Conservation (phyloP, 2,797 vertebrate genomes). For the Myoxocephalus aenaeus region DNA sequence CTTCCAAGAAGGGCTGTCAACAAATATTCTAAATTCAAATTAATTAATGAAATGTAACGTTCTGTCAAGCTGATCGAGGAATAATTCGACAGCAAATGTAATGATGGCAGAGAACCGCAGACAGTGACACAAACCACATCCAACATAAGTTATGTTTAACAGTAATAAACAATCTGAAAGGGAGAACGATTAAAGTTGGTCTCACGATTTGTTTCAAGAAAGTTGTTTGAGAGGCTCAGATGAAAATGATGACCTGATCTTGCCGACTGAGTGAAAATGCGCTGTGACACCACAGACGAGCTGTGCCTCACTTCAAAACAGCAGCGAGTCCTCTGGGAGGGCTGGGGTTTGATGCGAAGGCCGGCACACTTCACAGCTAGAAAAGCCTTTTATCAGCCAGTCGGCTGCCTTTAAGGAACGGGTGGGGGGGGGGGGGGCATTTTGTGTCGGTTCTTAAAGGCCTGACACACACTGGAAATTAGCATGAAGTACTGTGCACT, state of each 20-base stretch:
- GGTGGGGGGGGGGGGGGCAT: conserved; percentile 39
- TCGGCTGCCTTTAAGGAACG: conserved; percentile 69
- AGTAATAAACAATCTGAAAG: neutral
- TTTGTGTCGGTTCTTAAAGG: conserved; percentile 56
- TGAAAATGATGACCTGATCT: conserved; percentile 61
- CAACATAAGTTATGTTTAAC: neutral
- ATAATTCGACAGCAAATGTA: neutral
- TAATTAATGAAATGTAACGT: neutral
- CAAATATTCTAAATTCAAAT: neutral
- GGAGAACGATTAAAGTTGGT: neutral
- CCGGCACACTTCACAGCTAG: conserved; percentile 76
- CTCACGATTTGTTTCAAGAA: conserved; percentile 29
- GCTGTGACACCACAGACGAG: conserved; percentile 69
- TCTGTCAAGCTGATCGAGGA: neutral
- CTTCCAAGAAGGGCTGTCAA: neutral
- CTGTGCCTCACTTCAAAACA: conserved; percentile 72
- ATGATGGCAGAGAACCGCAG: neutral
- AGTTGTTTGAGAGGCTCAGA: conserved; percentile 22
- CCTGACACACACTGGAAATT: conserved; percentile 58
- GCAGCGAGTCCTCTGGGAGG: conserved; percentile 65
- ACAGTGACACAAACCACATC: neutral
- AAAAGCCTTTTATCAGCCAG: conserved; percentile 83
- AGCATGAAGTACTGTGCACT: conserved; percentile 23
- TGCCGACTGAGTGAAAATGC: conserved; percentile 61
- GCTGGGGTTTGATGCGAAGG: conserved; percentile 66